phyloP scores from a whole-genome alignment of 1,140 invertebrate species.

The Scylla paramamosain region DNA sequence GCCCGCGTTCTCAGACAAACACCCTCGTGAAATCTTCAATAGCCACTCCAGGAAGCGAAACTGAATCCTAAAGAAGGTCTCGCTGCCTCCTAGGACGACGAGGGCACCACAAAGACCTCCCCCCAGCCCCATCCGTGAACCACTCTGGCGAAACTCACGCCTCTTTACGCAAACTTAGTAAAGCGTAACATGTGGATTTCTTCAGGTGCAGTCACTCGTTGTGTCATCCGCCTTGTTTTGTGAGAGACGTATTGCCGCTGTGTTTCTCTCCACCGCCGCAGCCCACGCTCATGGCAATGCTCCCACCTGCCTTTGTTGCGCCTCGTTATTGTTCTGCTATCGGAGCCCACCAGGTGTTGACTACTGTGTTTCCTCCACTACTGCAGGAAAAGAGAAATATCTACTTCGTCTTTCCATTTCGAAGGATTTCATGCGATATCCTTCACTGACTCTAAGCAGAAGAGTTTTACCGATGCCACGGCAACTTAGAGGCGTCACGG shows the following conservation, averaged over 20 bases:
- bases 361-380: background rate
- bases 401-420: background rate
- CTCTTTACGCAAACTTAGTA: background rate
- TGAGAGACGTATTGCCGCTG: too few relatives aligned
- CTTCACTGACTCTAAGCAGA: background rate
- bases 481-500: background rate
- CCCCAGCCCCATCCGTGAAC: background rate
- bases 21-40: background rate
- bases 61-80: background rate
- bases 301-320: background rate
- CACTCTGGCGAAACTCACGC: too few relatives aligned
- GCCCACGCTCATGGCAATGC: background rate
- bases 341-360: background rate
- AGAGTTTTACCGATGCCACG: background rate
- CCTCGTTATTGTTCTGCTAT: background rate
- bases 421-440: background rate
- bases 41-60: background rate
- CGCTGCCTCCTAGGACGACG: background rate
- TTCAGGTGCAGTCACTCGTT: background rate
- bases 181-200: background rate
- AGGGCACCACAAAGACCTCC: background rate
- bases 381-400: background rate
- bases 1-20: background rate
- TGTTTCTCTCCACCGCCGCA: background rate
- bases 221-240: background rate